These are phyloP conservation scores for Sphyrna mokarran DNA, from an alignment of 2,113 vertebrate species.

Conservation along the genomic window DNA sequence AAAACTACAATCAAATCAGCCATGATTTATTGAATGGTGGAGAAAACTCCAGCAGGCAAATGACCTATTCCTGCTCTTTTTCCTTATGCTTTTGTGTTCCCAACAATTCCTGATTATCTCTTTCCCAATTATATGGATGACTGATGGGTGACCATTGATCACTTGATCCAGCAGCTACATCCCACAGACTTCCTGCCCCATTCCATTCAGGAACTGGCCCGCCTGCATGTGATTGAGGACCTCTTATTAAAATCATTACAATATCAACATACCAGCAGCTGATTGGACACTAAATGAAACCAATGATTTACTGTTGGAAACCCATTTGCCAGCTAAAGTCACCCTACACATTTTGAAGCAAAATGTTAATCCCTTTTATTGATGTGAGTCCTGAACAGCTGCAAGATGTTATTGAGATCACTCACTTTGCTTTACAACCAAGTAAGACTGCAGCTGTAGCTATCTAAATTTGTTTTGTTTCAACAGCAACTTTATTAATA, in stretches of 20 bases:
- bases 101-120: not conserved
- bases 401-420: not conserved
- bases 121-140: not conserved
- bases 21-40: no score
- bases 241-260: not conserved
- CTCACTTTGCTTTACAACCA: not conserved
- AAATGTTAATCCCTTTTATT: not conserved
- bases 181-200: not conserved
- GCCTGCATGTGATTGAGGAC: not conserved
- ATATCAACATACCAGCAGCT: not conserved
- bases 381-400: conserved; percentile 1
- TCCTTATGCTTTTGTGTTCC: not conserved
- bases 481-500: conserved; percentile 33
- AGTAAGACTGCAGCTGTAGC: conserved; percentile 15
- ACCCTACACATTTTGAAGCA: not conserved
- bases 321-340: not conserved
- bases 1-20: not conserved
- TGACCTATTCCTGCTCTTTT: not conserved
- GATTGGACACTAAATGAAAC: not conserved
- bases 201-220: not conserved
- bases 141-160: not conserved
- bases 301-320: not conserved
- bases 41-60: not conserved
- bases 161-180: not conserved
- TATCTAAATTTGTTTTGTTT: conserved; percentile 14